Evolutionary conservation across 2,113 vertebrate species (phyloP).

Genomic region (Canis aureus): DNA sequence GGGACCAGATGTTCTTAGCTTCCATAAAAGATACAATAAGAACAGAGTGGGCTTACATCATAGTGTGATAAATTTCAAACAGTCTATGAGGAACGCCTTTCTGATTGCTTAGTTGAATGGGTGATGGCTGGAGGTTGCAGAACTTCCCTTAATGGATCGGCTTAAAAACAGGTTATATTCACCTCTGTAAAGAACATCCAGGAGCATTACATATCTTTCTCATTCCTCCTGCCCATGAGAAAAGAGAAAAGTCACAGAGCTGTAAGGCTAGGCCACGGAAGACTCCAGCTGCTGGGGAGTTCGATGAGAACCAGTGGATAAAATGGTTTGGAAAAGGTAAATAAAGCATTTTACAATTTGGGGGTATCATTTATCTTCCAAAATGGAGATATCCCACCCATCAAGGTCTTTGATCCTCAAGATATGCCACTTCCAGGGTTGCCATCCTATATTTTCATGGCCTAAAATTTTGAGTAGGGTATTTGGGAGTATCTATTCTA

Average conservation of each 20-base stretch:
- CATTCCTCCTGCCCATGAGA: neutral
- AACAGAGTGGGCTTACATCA: neutral
- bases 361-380: neutral
- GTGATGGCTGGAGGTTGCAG: neutral
- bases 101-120: neutral
- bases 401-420: neutral
- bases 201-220: fast-evolving
- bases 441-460: neutral
- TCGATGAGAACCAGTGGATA: neutral
- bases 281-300: no score
- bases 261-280: neutral
- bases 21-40: neutral
- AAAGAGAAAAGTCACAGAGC: neutral
- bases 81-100: neutral
- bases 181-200: neutral
- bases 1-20: neutral
- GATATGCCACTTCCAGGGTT: neutral
- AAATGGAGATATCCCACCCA: neutral
- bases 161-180: neutral
- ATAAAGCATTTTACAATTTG: neutral
- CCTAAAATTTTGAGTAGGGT: neutral
- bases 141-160: neutral
- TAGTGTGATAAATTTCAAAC: neutral
- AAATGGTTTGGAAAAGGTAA: no score
- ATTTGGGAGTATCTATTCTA: neutral